Percentiles rank a stretch among this genome's conserved stretches.
phyloP scores from a whole-genome alignment of 2,888 invertebrate species.

The Pollenia labialis region DNA sequence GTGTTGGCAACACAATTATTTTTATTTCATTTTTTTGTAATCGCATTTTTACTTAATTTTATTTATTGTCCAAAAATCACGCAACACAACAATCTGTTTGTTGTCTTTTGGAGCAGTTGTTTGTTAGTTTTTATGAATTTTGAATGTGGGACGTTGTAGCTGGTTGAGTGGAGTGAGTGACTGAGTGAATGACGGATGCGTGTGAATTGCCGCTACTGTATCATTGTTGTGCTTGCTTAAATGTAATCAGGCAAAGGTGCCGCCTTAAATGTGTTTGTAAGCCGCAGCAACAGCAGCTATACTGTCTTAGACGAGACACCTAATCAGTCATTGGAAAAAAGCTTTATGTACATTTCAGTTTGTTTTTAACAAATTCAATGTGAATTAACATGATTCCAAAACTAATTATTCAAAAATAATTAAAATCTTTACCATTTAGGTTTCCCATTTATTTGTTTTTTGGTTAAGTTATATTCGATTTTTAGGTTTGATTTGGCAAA shows the following conservation, averaged over 20 bases:
- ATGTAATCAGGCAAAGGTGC: slow-evolving; percentile 68
- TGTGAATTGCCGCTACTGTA: slow-evolving; percentile 72
- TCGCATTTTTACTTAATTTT: not conserved
- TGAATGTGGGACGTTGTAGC: slow-evolving; percentile 52
- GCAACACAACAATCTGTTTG: slow-evolving; percentile 58
- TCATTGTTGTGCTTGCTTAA: slow-evolving; percentile 67
- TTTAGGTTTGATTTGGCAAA: not conserved
- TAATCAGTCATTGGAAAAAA: slow-evolving; percentile 60
- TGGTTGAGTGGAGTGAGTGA: slow-evolving; percentile 42
- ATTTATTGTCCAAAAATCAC: slow-evolving; percentile 56
- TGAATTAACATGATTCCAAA: slow-evolving; percentile 51
- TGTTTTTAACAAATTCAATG: slow-evolving; percentile 26
- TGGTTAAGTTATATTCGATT: not conserved
- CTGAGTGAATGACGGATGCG: slow-evolving; percentile 64
- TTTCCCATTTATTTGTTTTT: slow-evolving; percentile 1
- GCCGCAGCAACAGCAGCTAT: slow-evolving; percentile 21
- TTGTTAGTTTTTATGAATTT: slow-evolving; percentile 30
- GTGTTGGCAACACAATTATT: slow-evolving; percentile 64
- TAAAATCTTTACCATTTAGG: slow-evolving; percentile 12
- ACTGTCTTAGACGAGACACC: slow-evolving; percentile 48
- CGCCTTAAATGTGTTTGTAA: slow-evolving; percentile 49
- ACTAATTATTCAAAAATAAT: slow-evolving; percentile 40
- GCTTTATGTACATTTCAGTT: slow-evolving; percentile 8
- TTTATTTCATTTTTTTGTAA: slow-evolving; percentile 10
- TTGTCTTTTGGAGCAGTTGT: slow-evolving; percentile 5